phyloP scores from a whole-genome alignment of 2,888 invertebrate genomes.

The Bellardia bayeri region DNA sequence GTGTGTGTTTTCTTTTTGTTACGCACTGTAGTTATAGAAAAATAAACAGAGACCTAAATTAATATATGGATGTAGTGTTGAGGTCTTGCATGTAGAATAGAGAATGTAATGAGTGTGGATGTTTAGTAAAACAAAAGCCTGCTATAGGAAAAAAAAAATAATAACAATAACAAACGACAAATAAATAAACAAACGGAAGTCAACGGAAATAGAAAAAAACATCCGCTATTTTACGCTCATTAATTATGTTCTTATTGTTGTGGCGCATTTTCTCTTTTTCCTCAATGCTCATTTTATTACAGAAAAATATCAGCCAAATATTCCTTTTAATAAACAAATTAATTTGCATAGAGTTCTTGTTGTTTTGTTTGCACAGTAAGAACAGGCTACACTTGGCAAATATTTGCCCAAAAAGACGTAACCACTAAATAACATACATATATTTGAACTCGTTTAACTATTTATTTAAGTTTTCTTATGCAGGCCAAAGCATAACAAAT shows the following conservation, averaged over 20 bases:
- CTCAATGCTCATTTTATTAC: not conserved
- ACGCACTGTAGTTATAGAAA: constrained; percentile 12
- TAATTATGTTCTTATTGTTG: constrained; percentile 61
- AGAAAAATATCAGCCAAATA: not conserved
- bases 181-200: constrained; percentile 76
- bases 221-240: constrained; percentile 76
- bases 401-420: too few relatives aligned
- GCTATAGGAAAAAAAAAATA: constrained; percentile 19
- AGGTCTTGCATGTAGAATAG: not conserved
- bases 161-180: constrained; percentile 69
- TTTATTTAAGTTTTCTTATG: too few relatives aligned
- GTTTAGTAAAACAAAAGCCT: constrained; percentile 24
- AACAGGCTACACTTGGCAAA: too few relatives aligned
- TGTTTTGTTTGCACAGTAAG: too few relatives aligned
- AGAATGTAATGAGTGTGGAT: constrained; percentile 2
- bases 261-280: constrained; percentile 6
- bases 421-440: too few relatives aligned
- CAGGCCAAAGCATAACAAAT: too few relatives aligned
- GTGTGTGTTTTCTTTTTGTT: not conserved
- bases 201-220: constrained; percentile 78
- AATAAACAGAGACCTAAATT: not conserved
- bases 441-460: too few relatives aligned
- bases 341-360: not conserved
- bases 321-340: not conserved
- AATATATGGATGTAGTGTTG: not conserved